Percentiles rank a stretch among this genome's conserved stretches.
These are phyloP conservation scores for Xenopus petersii DNA, from an alignment of 2,797 vertebrate genomes.

Conservation along the genomic window DNA sequence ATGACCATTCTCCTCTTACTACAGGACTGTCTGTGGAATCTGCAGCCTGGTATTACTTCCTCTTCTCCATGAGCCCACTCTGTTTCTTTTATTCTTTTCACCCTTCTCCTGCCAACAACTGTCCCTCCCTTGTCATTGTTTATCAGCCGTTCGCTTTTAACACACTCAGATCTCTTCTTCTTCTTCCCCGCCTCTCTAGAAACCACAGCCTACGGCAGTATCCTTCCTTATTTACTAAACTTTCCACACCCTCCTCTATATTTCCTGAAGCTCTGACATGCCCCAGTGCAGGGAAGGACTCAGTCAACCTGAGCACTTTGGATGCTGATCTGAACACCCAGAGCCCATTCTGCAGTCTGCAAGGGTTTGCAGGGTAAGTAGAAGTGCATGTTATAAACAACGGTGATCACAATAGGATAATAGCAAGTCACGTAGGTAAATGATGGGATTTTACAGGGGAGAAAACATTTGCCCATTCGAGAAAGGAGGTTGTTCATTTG, in stretches of 20 bases:
- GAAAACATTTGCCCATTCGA: too few relatives aligned
- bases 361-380: constrained; percentile 1
- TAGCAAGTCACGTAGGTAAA: too few relatives aligned
- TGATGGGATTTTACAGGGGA: too few relatives aligned
- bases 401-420: too few relatives aligned
- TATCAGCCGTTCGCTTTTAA: constrained; percentile 6
- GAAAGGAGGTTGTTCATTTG: too few relatives aligned
- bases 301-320: not conserved
- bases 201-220: constrained; percentile 47
- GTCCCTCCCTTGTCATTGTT: constrained; percentile 5
- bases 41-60: too few relatives aligned
- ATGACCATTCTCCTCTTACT: not conserved
- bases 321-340: not conserved
- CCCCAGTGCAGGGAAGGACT: constrained; percentile 1
- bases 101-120: not conserved
- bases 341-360: not conserved
- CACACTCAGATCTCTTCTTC: too few relatives aligned
- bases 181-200: constrained; percentile 23
- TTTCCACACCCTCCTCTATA: constrained; percentile 40
- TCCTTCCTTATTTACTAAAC: constrained; percentile 45
- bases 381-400: too few relatives aligned
- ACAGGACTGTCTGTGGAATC: too few relatives aligned
- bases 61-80: too few relatives aligned
- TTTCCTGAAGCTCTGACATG: constrained; percentile 33
- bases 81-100: too few relatives aligned